Evolutionary conservation across 1,140 invertebrate genomes (phyloP).

Genomic region (Drosophila lini): DNA sequence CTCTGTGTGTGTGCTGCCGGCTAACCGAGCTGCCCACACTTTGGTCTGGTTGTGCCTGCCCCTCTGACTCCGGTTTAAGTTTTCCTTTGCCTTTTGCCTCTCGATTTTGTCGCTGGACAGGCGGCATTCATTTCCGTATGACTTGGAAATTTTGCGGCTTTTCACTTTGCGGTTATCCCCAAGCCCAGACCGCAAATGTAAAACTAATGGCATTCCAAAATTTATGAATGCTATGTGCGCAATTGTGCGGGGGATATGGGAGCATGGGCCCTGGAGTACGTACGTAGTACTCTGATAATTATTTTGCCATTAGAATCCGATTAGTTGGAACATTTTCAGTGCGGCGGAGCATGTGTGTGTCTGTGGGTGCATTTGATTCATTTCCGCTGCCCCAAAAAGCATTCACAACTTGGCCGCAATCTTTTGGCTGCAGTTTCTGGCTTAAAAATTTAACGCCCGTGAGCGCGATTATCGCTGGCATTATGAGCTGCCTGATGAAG

Average conservation of each 20-base stretch:
- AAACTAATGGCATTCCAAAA: slow-evolving; percentile 84
- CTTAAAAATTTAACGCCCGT: slow-evolving; percentile 64
- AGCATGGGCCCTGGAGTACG: slow-evolving; percentile 36
- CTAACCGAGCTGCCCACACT: slow-evolving; percentile 50
- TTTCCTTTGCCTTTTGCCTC: slow-evolving; percentile 33
- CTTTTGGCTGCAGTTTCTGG: slow-evolving; percentile 30
- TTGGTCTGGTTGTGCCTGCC: slow-evolving; percentile 43
- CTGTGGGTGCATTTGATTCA: slow-evolving; percentile 67
- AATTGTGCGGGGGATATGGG: slow-evolving; percentile 2
- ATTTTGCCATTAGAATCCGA: slow-evolving; percentile 84
- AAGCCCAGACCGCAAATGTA: slow-evolving; percentile 82
- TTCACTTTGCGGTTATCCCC: slow-evolving; percentile 82
- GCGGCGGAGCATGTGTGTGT: slow-evolving; percentile 4
- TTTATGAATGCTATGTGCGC: slow-evolving; percentile 72
- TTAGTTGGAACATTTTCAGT: slow-evolving; percentile 76
- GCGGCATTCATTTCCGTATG: slow-evolving; percentile 81
- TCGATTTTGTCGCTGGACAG: slow-evolving; percentile 63
- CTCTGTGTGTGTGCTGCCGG: slow-evolving; percentile 23
- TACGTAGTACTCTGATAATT: slow-evolving; percentile 78
- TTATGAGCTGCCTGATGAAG: slow-evolving; percentile 77
- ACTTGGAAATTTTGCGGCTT: slow-evolving; percentile 82
- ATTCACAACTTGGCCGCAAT: slow-evolving; percentile 50
- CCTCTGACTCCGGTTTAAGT: slow-evolving; percentile 21
- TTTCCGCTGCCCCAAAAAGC: slow-evolving; percentile 56
- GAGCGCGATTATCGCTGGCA: slow-evolving; percentile 60